Conservation (phyloP, 2,888 invertebrate genomes). For the Melieria crassipennis region DNA sequence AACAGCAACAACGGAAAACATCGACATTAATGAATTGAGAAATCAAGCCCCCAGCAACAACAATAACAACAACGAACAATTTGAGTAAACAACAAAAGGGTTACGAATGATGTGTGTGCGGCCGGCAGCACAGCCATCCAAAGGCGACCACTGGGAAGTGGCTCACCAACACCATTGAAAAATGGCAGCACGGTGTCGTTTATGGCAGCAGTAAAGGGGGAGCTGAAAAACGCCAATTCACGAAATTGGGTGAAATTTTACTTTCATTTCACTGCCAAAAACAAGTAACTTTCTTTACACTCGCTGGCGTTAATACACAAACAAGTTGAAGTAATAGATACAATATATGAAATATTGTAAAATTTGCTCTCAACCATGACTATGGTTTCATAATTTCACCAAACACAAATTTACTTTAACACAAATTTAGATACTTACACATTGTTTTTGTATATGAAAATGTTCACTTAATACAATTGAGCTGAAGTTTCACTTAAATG, state of each 20-base stretch:
- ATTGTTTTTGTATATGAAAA: constrained; percentile 16
- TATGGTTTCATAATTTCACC: constrained; percentile 26
- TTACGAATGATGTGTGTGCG: too few species aligned
- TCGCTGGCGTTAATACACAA: background rate
- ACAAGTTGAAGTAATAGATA: background rate
- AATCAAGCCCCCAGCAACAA: too few species aligned
- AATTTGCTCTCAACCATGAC: background rate
- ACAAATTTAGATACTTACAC: constrained; percentile 1
- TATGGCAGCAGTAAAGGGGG: too few species aligned
- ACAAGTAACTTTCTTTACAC: background rate
- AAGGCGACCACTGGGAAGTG: too few species aligned
- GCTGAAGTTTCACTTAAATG: too few species aligned
- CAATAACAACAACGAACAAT: too few species aligned
- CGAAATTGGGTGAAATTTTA: constrained; percentile 55
- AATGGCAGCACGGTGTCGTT: too few species aligned
- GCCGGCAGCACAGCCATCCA: too few species aligned
- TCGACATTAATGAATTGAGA: too few species aligned
- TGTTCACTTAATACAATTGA: constrained; percentile 12
- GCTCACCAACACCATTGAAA: too few species aligned
- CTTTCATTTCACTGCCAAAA: constrained; percentile 46
- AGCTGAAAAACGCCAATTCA: constrained; percentile 20
- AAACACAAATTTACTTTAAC: constrained; percentile 22
- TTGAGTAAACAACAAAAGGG: too few species aligned
- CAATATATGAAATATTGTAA: background rate
- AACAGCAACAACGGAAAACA: too few species aligned